Conservation (phyloP, 1,140 invertebrate genomes). For the Manduca sexta region DNA sequence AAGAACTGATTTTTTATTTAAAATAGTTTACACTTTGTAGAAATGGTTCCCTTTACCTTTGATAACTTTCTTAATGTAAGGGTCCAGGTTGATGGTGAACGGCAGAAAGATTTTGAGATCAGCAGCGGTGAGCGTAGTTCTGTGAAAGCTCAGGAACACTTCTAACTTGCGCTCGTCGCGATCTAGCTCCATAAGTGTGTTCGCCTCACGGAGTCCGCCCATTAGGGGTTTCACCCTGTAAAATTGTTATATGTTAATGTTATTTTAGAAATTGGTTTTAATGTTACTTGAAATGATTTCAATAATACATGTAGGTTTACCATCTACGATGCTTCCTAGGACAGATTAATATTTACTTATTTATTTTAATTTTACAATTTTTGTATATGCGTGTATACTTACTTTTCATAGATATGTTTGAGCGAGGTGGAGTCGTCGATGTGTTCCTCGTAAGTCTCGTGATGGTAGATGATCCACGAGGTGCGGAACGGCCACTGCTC, state of each 20-base stretch:
- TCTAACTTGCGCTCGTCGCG: constrained; percentile 95
- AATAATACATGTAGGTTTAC: too few species aligned
- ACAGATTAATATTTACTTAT: too few species aligned
- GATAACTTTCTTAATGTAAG: constrained; percentile 95
- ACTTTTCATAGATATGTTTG: constrained; percentile 95
- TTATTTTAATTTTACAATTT: neutral
- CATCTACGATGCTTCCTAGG: too few species aligned
- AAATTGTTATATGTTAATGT: neutral
- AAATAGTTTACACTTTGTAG: neutral
- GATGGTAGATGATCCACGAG: constrained; percentile 97
- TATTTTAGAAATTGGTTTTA: too few species aligned
- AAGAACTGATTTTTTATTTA: neutral
- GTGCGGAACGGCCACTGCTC: constrained; percentile 99
- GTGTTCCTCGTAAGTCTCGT: constrained; percentile 90
- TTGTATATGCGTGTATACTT: constrained; percentile 39
- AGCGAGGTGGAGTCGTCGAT: constrained; percentile 90
- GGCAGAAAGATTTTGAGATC: constrained; percentile 96
- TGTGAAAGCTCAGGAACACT: constrained; percentile 91
- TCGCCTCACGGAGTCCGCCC: constrained; percentile 88
- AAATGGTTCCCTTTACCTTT: too few species aligned
- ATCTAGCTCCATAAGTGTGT: constrained; percentile 92
- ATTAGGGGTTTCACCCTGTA: constrained; percentile 85
- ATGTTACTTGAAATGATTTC: too few species aligned
- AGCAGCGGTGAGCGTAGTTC: constrained; percentile 84
- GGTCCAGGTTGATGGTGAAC: constrained; percentile 97